Evolutionary conservation across 1,140 invertebrate genomes (phyloP).

Genomic region (Magallana angulata): DNA sequence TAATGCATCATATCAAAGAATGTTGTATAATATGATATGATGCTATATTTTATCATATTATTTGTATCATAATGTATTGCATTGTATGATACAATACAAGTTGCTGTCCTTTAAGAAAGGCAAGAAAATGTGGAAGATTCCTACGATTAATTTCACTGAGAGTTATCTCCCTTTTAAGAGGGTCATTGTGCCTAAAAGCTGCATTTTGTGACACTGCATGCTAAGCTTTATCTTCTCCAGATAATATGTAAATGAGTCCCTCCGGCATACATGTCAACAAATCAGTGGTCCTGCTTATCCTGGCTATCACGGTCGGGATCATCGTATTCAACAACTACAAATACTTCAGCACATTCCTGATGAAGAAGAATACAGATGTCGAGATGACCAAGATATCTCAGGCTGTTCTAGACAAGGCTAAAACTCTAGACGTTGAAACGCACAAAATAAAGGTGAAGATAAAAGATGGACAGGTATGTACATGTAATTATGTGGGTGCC

Average conservation of each 20-base stretch:
- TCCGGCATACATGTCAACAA: constrained; percentile 50
- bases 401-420: constrained; percentile 1
- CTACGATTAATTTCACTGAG: no score
- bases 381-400: neutral
- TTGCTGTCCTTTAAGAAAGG: no score
- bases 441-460: constrained; percentile 74
- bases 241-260: constrained; percentile 44
- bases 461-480: constrained; percentile 86
- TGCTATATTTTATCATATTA: no score
- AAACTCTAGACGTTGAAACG: constrained; percentile 9
- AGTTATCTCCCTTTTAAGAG: no score
- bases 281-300: constrained; percentile 22
- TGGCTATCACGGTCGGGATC: neutral
- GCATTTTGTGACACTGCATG: neutral
- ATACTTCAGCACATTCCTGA: neutral
- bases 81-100: no score
- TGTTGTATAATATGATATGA: no score
- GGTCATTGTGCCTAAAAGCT: no score
- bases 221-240: neutral
- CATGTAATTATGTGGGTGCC: neutral
- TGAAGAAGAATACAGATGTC: neutral
- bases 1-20: no score
- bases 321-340: constrained; percentile 18
- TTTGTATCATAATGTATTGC: no score
- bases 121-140: no score